Percentiles rank a stretch among this genome's conserved stretches.
Evolutionary conservation across 2,797 vertebrate species (phyloP).

Genomic region (Euphonia xanthogaster): DNA sequence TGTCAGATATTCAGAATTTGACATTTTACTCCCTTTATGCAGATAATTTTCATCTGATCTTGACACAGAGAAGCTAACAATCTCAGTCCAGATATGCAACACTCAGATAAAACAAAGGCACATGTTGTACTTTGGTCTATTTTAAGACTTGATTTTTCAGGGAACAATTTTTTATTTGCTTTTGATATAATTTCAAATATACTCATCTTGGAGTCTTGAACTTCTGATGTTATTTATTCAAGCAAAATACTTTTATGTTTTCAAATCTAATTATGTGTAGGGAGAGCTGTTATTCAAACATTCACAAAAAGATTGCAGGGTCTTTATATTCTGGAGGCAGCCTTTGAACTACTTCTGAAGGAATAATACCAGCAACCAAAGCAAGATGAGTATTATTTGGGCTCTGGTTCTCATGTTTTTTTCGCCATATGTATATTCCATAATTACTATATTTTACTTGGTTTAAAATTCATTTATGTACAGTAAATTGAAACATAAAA

Average conservation of each 20-base stretch:
- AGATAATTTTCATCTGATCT: slow-evolving; percentile 3
- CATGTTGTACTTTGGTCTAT: background rate
- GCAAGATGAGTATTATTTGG: background rate
- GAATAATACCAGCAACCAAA: background rate
- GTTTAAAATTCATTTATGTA: background rate
- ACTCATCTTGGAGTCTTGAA: background rate
- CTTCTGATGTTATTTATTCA: slow-evolving; percentile 27
- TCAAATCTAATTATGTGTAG: slow-evolving; percentile 9
- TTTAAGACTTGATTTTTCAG: slow-evolving; percentile 25
- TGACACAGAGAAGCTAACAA: background rate
- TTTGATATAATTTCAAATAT: slow-evolving; percentile 6
- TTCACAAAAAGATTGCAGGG: background rate
- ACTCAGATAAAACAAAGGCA: slow-evolving; percentile 2
- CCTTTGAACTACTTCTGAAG: background rate
- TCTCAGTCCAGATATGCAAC: background rate
- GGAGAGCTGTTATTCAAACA: background rate
- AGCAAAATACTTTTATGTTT: background rate
- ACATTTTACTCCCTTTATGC: slow-evolving; percentile 27
- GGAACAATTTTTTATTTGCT: background rate
- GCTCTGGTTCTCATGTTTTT: background rate
- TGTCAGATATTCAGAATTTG: slow-evolving; percentile 28
- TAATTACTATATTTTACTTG: background rate
- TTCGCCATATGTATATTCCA: background rate
- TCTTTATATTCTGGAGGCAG: background rate
- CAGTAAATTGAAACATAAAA: background rate